phyloP scores from a whole-genome alignment of 2,888 invertebrate species.

The Drosophila pseudotakahashii region DNA sequence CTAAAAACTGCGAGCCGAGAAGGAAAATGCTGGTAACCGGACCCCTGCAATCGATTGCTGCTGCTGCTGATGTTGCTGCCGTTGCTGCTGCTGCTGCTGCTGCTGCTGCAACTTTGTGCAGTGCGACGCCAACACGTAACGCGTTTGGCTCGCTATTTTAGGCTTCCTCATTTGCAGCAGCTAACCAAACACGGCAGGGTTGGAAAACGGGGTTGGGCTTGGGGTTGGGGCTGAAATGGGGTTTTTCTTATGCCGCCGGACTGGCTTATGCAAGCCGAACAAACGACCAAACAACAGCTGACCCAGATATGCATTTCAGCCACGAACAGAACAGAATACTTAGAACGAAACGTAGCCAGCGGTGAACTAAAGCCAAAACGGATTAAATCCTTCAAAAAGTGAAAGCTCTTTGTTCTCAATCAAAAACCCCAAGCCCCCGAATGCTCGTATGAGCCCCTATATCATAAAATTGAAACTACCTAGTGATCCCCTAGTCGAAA shows the following conservation, averaged over 20 bases:
- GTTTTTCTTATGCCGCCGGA: slow-evolving; percentile 17
- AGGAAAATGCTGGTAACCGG: slow-evolving; percentile 52
- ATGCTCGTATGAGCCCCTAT: not conserved
- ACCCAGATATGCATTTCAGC: slow-evolving; percentile 41
- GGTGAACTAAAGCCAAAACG: slow-evolving; percentile 29
- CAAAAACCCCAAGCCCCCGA: not conserved
- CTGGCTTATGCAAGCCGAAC: slow-evolving; percentile 47
- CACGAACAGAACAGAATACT: slow-evolving; percentile 22
- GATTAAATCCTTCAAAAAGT: slow-evolving; percentile 46
- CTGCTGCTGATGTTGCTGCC: slow-evolving; percentile 35
- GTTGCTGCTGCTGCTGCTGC: slow-evolving; percentile 56
- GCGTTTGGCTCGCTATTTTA: slow-evolving; percentile 63
- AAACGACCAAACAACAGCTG: slow-evolving; percentile 42
- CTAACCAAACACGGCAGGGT: slow-evolving; percentile 22
- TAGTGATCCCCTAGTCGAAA: too few relatives aligned
- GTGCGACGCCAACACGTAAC: slow-evolving; percentile 58
- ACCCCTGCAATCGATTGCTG: slow-evolving; percentile 52
- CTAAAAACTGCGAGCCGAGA: slow-evolving; percentile 66
- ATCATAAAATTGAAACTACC: not conserved
- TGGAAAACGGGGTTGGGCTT: slow-evolving; percentile 25
- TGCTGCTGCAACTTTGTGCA: slow-evolving; percentile 68
- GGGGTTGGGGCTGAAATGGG: slow-evolving; percentile 10
- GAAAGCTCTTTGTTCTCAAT: slow-evolving; percentile 42
- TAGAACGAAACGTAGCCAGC: slow-evolving; percentile 15
- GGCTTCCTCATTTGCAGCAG: slow-evolving; percentile 76